Base-by-base conservation (phyloP, 2,113 vertebrate species). In the Ameiurus melas region DNA sequence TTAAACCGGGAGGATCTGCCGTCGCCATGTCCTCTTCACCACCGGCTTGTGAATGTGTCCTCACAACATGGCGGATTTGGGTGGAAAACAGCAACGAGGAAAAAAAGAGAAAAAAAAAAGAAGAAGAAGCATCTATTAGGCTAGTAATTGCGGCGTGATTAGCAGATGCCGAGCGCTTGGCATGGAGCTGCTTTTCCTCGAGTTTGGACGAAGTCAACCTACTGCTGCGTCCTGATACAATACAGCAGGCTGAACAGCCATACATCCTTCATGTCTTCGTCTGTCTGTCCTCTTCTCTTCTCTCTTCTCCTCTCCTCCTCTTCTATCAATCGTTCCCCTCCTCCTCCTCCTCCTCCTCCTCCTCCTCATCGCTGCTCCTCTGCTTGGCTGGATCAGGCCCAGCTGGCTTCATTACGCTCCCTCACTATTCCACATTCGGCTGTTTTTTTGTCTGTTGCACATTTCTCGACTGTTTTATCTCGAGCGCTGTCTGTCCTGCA, bases 201-300 rank as follows among this genome's bases (percentile, higher is more conserved):
- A 94, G 92, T 95, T 95, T 95, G 95, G 95, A 95, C 94, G 93
- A 93, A 95, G 93, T 87, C 93, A 93, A 95, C 94, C 94, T 94
- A 94, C 96, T 96, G 96, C 93, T 94, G 92, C 92, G 91, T 94
- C 94, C 94, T 96, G 96, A 96, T 96, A 96, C 95, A 96, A 96
- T 95, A 96, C 94, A 96, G 92, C 94, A 92, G 93, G 92, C 92
- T 94, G 90, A 92, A 91, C 90, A 92, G 92, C 94, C 95, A 94
- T 95, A 95, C 94, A 96, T 96, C 94, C 95, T 95, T 92, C 94
- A 92, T 91, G 94, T 95, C 95, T 94, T 92, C 93, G 92, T 91
- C 94, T 89, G 87, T 89, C 88, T 89, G 85, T 70, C 83, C 87
- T 68, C 66, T 91, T 86, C 83, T 84, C 84, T 64, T 80, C 75